Conservation (phyloP, 2,797 vertebrate genomes). For the Hemibagrus guttatus region DNA sequence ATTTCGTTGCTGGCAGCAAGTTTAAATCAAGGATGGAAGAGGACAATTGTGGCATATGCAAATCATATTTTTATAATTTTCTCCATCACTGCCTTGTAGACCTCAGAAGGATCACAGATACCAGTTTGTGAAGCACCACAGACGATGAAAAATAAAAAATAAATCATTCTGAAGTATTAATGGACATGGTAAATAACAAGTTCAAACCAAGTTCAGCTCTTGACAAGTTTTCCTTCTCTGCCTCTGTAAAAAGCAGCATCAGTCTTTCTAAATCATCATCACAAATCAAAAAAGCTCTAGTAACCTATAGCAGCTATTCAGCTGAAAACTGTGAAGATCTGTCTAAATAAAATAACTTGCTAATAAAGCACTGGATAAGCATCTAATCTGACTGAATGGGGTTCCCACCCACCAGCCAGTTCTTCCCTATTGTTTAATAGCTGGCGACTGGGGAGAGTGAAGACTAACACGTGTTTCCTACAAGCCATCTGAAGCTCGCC, state of each 20-base stretch:
- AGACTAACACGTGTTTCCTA: neutral
- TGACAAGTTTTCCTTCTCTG: neutral
- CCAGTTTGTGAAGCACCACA: conserved; percentile 17
- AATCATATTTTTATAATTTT: conserved; percentile 17
- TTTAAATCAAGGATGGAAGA: neutral
- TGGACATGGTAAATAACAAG: conserved; percentile 2
- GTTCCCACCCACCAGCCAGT: neutral
- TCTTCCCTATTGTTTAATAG: neutral
- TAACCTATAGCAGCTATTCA: neutral
- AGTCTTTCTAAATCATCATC: conserved; percentile 20
- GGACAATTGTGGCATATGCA: neutral
- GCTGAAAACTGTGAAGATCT: neutral
- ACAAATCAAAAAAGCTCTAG: neutral
- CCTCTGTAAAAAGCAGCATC: neutral
- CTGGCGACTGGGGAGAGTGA: too few relatives aligned
- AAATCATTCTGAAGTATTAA: conserved; percentile 12
- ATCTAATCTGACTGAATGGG: neutral
- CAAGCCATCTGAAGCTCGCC: neutral
- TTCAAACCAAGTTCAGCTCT: conserved; percentile 40
- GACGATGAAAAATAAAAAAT: conserved; percentile 27
- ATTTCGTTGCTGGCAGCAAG: neutral
- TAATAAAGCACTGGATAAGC: neutral
- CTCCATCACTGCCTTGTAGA: neutral
- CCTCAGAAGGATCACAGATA: neutral
- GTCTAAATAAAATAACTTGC: neutral